Evolutionary conservation across 2,888 invertebrate species (phyloP), one percentile per base, ranked within the genome.

Genomic region (Ophion obscuratus): DNA sequence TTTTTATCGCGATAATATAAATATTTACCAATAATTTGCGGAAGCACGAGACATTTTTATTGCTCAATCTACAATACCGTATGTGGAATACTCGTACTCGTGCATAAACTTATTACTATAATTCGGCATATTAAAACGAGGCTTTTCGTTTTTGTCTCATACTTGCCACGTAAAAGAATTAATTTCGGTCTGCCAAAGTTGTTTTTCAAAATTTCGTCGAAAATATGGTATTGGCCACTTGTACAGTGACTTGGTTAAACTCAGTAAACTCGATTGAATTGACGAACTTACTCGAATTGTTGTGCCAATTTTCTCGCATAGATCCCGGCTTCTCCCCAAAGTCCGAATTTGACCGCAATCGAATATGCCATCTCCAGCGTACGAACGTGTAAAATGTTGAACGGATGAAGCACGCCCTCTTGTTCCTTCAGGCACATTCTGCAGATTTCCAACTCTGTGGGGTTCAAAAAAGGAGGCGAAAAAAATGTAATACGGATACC

Each of bases 361-460:
- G 98, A 97, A 92, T 98, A 97, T 0, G 97, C 97, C 73, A 96
- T 95, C 94, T 98, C 98, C 61, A 98, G 91, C 0, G 97, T 97
- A 94, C 97, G 97, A 0, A 98, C 96, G 89, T 96, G 96, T 94
- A 96, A 96, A 82, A 98, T 95, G 93, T 98, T 98, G 47, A 96
- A 92, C 0, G 96, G 96, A 92, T 98, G 97, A 1, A 98, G 92
- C 0, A 97, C 93, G 0, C 95, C 96, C 24, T 95, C 95, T 88
- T 98, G 97, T 84, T 96, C 96, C 10, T 96, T 95, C 27, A 98
- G 93, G 89, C 97, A 97, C 86, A 96, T 95, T 94, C 96, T 74
- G 81, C 81, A 74, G 11, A 67, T 53, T 20, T 86, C 78, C 61
- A 83, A 11, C 5, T 36, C 83, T 83, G 47, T 27, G 66, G 47